phyloP scores from a whole-genome alignment of 2,888 invertebrate species.

The Leptinotarsa haldemani region DNA sequence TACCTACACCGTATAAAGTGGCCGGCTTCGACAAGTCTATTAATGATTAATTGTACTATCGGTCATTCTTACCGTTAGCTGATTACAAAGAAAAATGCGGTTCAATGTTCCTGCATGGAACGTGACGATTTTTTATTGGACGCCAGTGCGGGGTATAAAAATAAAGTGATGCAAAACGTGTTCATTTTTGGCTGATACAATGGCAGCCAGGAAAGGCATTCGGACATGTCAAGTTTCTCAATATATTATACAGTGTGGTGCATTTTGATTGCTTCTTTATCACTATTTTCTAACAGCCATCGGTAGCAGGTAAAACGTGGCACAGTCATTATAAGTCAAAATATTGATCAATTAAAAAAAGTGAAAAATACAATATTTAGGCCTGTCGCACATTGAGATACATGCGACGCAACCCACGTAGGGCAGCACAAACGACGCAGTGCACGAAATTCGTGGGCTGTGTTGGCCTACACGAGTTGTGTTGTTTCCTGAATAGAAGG shows the following conservation, averaged over 20 bases:
- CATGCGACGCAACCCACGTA: too few species aligned
- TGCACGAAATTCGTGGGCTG: too few species aligned
- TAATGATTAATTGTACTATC: slow-evolving; percentile 8
- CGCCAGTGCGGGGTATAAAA: not conserved
- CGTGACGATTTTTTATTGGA: slow-evolving; percentile 21
- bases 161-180: not conserved
- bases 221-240: not conserved
- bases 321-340: too few species aligned
- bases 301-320: too few species aligned
- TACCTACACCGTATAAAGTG: not conserved
- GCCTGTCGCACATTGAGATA: too few species aligned
- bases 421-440: too few species aligned
- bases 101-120: slow-evolving; percentile 20
- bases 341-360: too few species aligned
- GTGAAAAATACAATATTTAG: too few species aligned
- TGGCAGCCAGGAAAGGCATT: not conserved
- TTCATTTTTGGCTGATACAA: not conserved
- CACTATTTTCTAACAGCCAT: too few species aligned
- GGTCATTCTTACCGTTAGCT: slow-evolving; percentile 11
- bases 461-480: too few species aligned
- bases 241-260: not conserved
- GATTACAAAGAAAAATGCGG: slow-evolving; percentile 17
- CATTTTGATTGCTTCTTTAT: too few species aligned
- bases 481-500: too few species aligned
- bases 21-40: slow-evolving; percentile 4